Conservation (phyloP, 2,888 invertebrate species). For the Noctua janthe region DNA sequence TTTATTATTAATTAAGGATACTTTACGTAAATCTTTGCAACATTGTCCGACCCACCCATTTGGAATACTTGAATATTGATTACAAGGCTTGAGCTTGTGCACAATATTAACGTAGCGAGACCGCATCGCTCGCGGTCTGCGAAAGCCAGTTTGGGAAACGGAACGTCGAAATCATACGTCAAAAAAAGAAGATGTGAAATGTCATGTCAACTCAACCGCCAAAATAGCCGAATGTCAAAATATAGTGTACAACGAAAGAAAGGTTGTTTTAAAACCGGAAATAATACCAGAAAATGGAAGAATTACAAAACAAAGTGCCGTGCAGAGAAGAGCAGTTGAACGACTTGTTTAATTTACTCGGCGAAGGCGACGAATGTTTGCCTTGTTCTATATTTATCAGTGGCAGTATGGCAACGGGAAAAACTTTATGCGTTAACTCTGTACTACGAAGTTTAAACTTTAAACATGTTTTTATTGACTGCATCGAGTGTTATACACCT, state of each 20-base stretch:
- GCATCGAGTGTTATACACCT: conserved; percentile 95
- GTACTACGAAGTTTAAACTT: conserved; percentile 91
- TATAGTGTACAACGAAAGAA: conserved; percentile 20
- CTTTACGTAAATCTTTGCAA: neutral
- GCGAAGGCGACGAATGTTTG: conserved; percentile 91
- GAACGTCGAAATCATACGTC: conserved; percentile 59
- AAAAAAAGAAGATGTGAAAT: conserved; percentile 8
- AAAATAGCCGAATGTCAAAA: conserved; percentile 52
- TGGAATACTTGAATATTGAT: neutral
- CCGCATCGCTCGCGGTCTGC: conserved; percentile 58
- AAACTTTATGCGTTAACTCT: conserved; percentile 92
- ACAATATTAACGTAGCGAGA: conserved; percentile 63
- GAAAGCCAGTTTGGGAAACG: conserved; percentile 51
- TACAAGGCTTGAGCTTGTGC: neutral
- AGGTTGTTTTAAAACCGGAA: conserved; percentile 17
- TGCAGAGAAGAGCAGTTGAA: conserved; percentile 88
- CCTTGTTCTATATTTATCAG: conserved; percentile 94
- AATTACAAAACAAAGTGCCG: conserved; percentile 84
- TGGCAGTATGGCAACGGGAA: conserved; percentile 96
- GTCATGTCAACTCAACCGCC: conserved; percentile 21
- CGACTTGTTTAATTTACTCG: conserved; percentile 88
- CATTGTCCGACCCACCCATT: neutral
- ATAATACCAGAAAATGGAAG: conserved; percentile 84
- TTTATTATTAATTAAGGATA: no score
- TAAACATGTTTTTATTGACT: conserved; percentile 93